Evolutionary conservation across 35 echinoderm and acorn worm genomes (phyloP).

Genomic region (Apostichopus parvimensis): DNA sequence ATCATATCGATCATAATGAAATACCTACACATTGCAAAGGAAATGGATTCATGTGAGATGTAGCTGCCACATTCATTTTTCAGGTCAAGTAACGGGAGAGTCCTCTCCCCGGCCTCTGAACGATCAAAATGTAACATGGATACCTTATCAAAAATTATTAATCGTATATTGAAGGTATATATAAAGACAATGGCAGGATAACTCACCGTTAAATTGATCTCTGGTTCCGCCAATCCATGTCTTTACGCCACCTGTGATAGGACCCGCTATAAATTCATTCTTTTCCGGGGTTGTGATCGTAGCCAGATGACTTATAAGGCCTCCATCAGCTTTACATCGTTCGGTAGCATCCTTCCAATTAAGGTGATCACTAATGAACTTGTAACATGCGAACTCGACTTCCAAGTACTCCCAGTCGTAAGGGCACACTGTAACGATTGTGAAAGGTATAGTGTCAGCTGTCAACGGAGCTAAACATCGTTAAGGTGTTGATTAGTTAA

Average conservation of each 20-base stretch:
- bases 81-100: too few species aligned
- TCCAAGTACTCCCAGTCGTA: conserved; percentile 3
- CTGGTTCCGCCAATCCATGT: conserved; percentile 22
- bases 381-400: conserved; percentile 37
- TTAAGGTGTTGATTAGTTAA: too few species aligned
- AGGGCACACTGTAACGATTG: neutral
- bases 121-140: too few species aligned
- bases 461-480: neutral
- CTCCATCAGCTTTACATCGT: neutral
- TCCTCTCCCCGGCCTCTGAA: too few species aligned
- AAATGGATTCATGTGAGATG: too few species aligned
- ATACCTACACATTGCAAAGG: too few species aligned
- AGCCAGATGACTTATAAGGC: neutral
- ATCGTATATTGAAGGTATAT: too few species aligned
- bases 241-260: conserved; percentile 38
- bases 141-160: too few species aligned
- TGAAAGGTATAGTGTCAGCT: too few species aligned
- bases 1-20: too few species aligned
- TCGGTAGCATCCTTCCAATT: conserved; percentile 3
- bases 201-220: conserved; percentile 14
- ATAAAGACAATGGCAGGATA: too few species aligned
- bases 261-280: conserved; percentile 39
- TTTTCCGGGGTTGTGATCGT: conserved; percentile 18
- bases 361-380: neutral
- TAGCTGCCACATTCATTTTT: too few species aligned